Evolutionary conservation across 2,888 invertebrate genomes (phyloP).

Genomic region (Lithophane leautieri): DNA sequence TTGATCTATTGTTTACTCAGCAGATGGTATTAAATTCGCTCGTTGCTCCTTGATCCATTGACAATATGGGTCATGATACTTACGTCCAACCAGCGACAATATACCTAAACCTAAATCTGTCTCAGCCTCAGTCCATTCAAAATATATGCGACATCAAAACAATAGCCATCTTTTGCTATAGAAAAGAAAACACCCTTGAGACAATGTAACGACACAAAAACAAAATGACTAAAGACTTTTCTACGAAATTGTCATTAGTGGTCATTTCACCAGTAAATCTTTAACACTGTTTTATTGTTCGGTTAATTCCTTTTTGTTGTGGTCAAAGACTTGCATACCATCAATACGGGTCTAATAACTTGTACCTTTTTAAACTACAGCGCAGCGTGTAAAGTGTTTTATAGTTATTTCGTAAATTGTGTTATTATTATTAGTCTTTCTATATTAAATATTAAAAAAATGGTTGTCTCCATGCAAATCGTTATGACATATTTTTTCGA

Average conservation of each 20-base stretch:
- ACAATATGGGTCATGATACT: slow-evolving; percentile 83
- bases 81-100: slow-evolving; percentile 61
- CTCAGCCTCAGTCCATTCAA: slow-evolving; percentile 39
- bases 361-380: not conserved
- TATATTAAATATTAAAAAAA: not conserved
- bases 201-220: slow-evolving; percentile 42
- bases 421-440: not conserved
- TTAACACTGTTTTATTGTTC: slow-evolving; percentile 23
- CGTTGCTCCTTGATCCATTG: slow-evolving; percentile 82
- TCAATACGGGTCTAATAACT: slow-evolving; percentile 9
- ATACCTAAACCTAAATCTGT: slow-evolving; percentile 44
- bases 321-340: slow-evolving; percentile 18
- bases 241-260: slow-evolving; percentile 67
- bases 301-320: slow-evolving; percentile 26
- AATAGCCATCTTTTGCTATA: slow-evolving; percentile 30
- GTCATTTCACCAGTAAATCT: slow-evolving; percentile 72
- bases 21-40: slow-evolving; percentile 83
- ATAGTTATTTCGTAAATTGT: not conserved
- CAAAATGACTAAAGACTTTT: slow-evolving; percentile 54
- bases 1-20: slow-evolving; percentile 77
- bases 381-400: not conserved
- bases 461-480: not conserved
- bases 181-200: slow-evolving; percentile 36
- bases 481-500: slow-evolving; percentile 18
- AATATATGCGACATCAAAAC: slow-evolving; percentile 32